phyloP scores from a whole-genome alignment of 2,888 invertebrate species.

The Dromius quadrimaculatus region DNA sequence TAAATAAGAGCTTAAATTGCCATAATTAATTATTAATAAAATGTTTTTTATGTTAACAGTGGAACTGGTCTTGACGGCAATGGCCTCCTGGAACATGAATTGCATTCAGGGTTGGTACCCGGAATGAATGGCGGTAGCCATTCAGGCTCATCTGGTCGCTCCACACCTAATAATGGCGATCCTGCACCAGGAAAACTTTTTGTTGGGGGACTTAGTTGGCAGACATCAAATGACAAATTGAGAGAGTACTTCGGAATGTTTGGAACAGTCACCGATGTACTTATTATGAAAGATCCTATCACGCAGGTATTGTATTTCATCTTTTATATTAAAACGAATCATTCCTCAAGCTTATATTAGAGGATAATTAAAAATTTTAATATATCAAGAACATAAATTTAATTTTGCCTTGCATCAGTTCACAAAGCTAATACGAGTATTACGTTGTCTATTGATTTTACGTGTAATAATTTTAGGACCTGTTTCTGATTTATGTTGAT shows the following conservation, averaged over 20 bases:
- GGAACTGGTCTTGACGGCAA: slow-evolving; percentile 69
- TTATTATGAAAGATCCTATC: slow-evolving; percentile 94
- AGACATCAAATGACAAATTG: slow-evolving; percentile 92
- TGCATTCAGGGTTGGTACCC: slow-evolving; percentile 64
- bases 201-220: slow-evolving; percentile 93
- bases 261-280: slow-evolving; percentile 89
- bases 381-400: not conserved
- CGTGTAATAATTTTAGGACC: slow-evolving; percentile 2
- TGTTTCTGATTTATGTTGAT: slow-evolving; percentile 54
- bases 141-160: slow-evolving; percentile 79
- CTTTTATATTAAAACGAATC: not conserved
- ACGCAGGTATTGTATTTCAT: slow-evolving; percentile 77
- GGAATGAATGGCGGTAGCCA: slow-evolving; percentile 68
- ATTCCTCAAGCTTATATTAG: not conserved
- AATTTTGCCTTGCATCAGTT: slow-evolving; percentile 1
- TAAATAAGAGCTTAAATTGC: slow-evolving; percentile 35
- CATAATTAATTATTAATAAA: slow-evolving; percentile 2
- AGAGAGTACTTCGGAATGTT: slow-evolving; percentile 93
- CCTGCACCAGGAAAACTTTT: slow-evolving; percentile 89
- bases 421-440: not conserved
- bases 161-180: slow-evolving; percentile 77
- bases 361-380: not conserved
- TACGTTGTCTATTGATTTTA: slow-evolving; percentile 11
- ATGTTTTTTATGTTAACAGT: slow-evolving; percentile 59
- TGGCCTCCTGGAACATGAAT: slow-evolving; percentile 69